Percentiles rank a stretch among this genome's conserved stretches.
Conservation (phyloP, 2,113 vertebrate genomes). For the Oncorhynchus tshawytscha region DNA sequence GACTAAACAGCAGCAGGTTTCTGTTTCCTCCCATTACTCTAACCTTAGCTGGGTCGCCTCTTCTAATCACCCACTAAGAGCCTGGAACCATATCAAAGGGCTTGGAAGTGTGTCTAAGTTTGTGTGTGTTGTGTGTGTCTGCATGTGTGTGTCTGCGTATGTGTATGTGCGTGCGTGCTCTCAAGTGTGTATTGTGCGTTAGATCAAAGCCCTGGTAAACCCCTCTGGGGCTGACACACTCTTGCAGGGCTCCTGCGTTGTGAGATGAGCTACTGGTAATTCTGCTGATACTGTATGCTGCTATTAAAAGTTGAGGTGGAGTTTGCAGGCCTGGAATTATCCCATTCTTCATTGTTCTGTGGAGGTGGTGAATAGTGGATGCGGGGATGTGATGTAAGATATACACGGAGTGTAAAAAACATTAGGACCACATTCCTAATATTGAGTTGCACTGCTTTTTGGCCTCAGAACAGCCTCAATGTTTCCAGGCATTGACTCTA, state of each 20-base stretch:
- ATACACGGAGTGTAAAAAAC: not conserved
- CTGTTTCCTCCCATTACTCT: constrained; percentile 66
- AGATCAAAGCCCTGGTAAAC: constrained; percentile 68
- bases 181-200: constrained; percentile 63
- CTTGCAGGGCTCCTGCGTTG: constrained; percentile 55
- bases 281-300: constrained; percentile 70
- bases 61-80: constrained; percentile 70
- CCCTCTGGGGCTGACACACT: constrained; percentile 68
- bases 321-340: constrained; percentile 44
- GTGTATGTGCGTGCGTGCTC: constrained; percentile 14
- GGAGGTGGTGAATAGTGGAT: constrained; percentile 1
- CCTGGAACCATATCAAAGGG: constrained; percentile 67
- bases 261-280: constrained; percentile 50
- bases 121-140: constrained; percentile 14
- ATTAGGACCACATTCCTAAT: no score
- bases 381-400: not conserved
- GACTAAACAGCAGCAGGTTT: constrained; percentile 65
- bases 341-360: constrained; percentile 62
- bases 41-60: constrained; percentile 60
- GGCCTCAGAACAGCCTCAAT: no score
- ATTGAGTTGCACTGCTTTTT: no score
- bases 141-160: constrained; percentile 1
- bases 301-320: constrained; percentile 47
- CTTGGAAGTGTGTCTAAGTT: not conserved
- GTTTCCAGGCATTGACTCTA: no score